Percentiles rank a stretch among this genome's conserved stretches.
Evolutionary conservation across 2,888 invertebrate species (phyloP).

Genomic region (Quadriops clusia): DNA sequence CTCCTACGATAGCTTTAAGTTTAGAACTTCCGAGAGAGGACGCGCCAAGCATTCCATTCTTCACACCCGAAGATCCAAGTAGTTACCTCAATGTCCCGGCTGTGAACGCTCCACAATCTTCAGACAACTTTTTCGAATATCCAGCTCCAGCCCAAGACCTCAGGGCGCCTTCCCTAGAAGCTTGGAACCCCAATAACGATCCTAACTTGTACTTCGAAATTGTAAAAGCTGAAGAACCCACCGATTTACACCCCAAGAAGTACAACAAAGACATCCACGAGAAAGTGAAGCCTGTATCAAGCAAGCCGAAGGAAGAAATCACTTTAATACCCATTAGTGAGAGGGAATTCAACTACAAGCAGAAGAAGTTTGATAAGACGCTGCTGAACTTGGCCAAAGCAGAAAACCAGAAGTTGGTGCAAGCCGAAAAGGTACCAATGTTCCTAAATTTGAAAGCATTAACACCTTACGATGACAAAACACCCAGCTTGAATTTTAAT

Average conservation of each 20-base stretch:
- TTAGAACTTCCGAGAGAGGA: slow-evolving; percentile 28
- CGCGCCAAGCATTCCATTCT: slow-evolving; percentile 25
- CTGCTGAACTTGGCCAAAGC: slow-evolving; percentile 39
- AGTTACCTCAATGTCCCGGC: slow-evolving; percentile 11
- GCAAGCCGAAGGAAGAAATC: slow-evolving; percentile 38
- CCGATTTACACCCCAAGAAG: slow-evolving; percentile 48
- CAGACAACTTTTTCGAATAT: slow-evolving; percentile 21
- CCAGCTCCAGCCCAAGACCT: slow-evolving; percentile 38
- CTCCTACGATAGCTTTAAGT: slow-evolving; percentile 20
- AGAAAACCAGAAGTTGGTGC: slow-evolving; percentile 41
- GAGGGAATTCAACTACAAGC: slow-evolving; percentile 28
- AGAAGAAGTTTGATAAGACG: too few relatives aligned
- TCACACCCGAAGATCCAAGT: slow-evolving; percentile 26
- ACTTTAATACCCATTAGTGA: slow-evolving; percentile 35
- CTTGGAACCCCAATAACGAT: slow-evolving; percentile 34
- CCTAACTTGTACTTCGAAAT: slow-evolving; percentile 32
- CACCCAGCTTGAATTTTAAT: too few relatives aligned
- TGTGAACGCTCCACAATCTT: slow-evolving; percentile 13
- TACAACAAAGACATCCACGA: slow-evolving; percentile 39
- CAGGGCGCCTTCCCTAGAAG: slow-evolving; percentile 35
- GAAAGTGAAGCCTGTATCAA: slow-evolving; percentile 27
- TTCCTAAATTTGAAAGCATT: too few relatives aligned
- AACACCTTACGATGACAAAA: slow-evolving; percentile 7
- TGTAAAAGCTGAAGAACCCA: slow-evolving; percentile 37
- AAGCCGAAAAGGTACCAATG: slow-evolving; percentile 30